Evolutionary conservation across 2,888 invertebrate genomes (phyloP).

Genomic region (Scaeva pyrastri): DNA sequence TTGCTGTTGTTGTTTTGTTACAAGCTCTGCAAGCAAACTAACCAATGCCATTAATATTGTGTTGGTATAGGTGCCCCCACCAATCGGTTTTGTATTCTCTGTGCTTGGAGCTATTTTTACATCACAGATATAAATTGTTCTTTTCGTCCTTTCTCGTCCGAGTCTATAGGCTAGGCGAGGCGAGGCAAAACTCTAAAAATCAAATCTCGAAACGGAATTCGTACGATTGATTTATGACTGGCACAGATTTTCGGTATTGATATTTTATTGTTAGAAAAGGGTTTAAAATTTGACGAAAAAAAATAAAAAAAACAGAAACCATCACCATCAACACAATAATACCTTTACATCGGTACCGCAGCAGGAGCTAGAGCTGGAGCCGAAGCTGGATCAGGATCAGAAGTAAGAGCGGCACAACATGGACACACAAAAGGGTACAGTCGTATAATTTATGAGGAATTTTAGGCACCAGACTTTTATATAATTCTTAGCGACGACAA

Average conservation of each 20-base stretch:
- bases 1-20: neutral
- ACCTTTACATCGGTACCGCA: neutral
- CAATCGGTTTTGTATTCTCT: slow-evolving; percentile 12
- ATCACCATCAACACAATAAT: no score
- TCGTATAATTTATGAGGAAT: slow-evolving; percentile 7
- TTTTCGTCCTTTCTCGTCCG: neutral
- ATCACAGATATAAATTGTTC: slow-evolving; percentile 43
- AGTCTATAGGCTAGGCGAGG: no score
- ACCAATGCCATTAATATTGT: slow-evolving; percentile 31
- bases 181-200: slow-evolving; percentile 56
- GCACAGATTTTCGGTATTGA: slow-evolving; percentile 66
- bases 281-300: neutral
- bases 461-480: slow-evolving; percentile 1
- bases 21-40: neutral
- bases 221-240: slow-evolving; percentile 71
- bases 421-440: slow-evolving; percentile 10
- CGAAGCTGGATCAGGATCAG: no score
- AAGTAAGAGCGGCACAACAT: no score
- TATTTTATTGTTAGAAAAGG: slow-evolving; percentile 54
- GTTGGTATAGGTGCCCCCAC: neutral
- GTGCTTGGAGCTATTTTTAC: slow-evolving; percentile 23
- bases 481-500: slow-evolving; percentile 8
- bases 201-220: slow-evolving; percentile 57
- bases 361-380: no score
- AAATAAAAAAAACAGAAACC: neutral